Conservation (phyloP, 2,888 invertebrate species). For the Stenoptilia bipunctidactyla region DNA sequence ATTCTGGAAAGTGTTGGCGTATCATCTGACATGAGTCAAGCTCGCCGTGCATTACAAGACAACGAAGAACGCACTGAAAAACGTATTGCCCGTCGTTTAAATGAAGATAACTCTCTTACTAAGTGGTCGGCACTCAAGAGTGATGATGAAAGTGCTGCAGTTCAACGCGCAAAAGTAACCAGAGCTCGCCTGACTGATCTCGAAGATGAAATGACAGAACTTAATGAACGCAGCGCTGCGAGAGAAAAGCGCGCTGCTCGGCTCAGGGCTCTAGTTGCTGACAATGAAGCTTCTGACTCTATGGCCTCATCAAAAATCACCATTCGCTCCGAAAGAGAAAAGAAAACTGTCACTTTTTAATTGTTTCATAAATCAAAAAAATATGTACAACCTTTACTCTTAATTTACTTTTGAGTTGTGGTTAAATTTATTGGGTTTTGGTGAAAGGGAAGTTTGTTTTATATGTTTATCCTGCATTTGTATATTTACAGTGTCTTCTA, state of each 20-base stretch:
- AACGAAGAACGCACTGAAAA: constrained; percentile 63
- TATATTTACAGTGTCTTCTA: constrained; percentile 41
- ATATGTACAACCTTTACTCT: constrained; percentile 25
- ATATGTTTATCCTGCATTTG: constrained; percentile 49
- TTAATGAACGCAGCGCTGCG: constrained; percentile 76
- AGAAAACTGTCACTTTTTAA: constrained; percentile 64
- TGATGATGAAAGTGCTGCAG: constrained; percentile 68
- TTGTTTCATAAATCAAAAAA: neutral
- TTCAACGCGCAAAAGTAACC: constrained; percentile 74
- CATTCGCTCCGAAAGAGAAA: constrained; percentile 54
- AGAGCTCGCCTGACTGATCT: constrained; percentile 78
- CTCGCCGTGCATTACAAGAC: constrained; percentile 55
- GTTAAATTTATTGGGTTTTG: constrained; percentile 19
- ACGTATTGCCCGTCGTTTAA: constrained; percentile 52
- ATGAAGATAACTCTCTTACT: constrained; percentile 58
- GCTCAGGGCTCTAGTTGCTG: constrained; percentile 77
- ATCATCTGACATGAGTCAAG: constrained; percentile 61
- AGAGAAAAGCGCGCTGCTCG: constrained; percentile 80
- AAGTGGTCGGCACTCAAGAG: constrained; percentile 75
- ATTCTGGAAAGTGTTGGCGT: constrained; percentile 75
- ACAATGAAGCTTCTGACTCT: constrained; percentile 53
- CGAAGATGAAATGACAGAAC: constrained; percentile 81
- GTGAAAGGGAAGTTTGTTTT: constrained; percentile 44
- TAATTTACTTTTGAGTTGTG: constrained; percentile 25
- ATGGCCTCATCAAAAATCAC: constrained; percentile 44